Evolutionary conservation across 2,888 invertebrate genomes (phyloP).

Genomic region (Heliconius ismenius): DNA sequence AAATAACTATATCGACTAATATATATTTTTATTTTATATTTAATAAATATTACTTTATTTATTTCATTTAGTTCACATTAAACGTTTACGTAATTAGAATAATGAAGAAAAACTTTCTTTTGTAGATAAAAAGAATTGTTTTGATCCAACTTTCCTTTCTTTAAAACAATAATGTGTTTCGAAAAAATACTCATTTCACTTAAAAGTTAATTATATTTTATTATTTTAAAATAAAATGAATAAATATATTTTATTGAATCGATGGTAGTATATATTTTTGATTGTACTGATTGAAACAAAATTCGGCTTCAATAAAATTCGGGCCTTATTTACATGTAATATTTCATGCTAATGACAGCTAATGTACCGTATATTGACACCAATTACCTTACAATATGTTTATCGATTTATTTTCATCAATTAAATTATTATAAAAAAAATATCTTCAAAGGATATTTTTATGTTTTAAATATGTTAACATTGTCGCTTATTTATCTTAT

Average conservation of each 20-base stretch:
- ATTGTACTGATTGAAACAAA: constrained; percentile 10
- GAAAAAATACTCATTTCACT: not conserved
- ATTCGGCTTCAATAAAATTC: constrained; percentile 28
- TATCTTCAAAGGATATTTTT: not conserved
- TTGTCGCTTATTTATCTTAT: too few relatives aligned
- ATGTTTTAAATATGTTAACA: not conserved
- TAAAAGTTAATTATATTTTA: not conserved
- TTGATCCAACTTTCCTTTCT: too few relatives aligned
- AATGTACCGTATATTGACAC: constrained; percentile 38
- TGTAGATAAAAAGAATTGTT: not conserved
- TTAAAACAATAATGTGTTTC: too few relatives aligned
- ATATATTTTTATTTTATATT: not conserved
- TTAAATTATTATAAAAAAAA: not conserved
- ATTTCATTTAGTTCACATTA: not conserved
- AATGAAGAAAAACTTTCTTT: constrained; percentile 21
- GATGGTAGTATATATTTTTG: not conserved
- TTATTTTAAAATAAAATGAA: not conserved
- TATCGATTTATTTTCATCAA: constrained; percentile 13
- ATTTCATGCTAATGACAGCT: constrained; percentile 37
- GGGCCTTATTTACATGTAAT: constrained; percentile 34
- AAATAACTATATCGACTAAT: not conserved
- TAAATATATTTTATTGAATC: not conserved
- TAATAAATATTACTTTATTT: not conserved
- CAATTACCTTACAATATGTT: constrained; percentile 22
- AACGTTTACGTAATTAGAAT: not conserved